Evolutionary conservation across 2,888 invertebrate species (phyloP).

Genomic region (Cremastinae sp.): DNA sequence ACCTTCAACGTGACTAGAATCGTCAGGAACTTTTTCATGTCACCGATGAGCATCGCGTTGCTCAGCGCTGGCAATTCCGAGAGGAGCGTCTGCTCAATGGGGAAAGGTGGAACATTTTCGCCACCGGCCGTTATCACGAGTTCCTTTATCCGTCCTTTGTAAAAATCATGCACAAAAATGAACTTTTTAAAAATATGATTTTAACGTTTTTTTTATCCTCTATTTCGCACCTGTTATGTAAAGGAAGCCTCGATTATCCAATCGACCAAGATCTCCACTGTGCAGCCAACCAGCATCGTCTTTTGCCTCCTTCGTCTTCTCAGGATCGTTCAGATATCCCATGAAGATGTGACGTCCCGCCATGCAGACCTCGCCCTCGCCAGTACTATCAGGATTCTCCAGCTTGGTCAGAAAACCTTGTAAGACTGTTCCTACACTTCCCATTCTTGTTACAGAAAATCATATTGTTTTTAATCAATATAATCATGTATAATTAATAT

Average conservation of each 20-base stretch:
- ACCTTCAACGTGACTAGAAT: slow-evolving; percentile 93
- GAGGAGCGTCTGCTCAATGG: slow-evolving; percentile 91
- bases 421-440: slow-evolving; percentile 87
- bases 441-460: slow-evolving; percentile 81
- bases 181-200: neutral
- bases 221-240: slow-evolving; percentile 91
- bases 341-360: slow-evolving; percentile 94
- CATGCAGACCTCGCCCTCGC: slow-evolving; percentile 91
- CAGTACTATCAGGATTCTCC: slow-evolving; percentile 84
- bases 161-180: neutral
- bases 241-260: slow-evolving; percentile 88
- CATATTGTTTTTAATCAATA: no score
- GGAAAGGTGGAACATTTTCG: slow-evolving; percentile 94
- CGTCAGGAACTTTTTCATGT: slow-evolving; percentile 92
- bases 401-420: slow-evolving; percentile 88
- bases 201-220: no score
- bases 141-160: slow-evolving; percentile 83
- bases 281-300: slow-evolving; percentile 94
- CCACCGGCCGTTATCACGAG: slow-evolving; percentile 96
- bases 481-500: no score
- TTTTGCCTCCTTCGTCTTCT: slow-evolving; percentile 88
- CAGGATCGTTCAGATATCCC: slow-evolving; percentile 91
- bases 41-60: slow-evolving; percentile 93
- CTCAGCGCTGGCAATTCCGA: slow-evolving; percentile 88
- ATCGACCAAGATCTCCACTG: slow-evolving; percentile 92